Evolutionary conservation across 2,797 vertebrate species (phyloP).

Genomic region (Molossus molossus): DNA sequence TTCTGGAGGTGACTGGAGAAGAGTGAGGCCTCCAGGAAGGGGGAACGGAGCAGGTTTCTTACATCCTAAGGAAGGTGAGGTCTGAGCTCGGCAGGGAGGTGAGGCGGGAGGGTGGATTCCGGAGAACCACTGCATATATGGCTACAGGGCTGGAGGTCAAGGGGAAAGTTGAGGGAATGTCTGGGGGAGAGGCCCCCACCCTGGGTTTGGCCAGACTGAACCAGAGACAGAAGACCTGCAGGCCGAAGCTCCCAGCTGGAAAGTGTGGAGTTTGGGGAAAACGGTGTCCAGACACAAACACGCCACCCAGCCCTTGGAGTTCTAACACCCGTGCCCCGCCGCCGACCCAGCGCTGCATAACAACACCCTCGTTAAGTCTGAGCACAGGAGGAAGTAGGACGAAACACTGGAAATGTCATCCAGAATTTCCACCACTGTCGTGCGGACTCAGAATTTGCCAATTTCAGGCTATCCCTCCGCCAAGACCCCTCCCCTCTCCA

Average conservation of each 20-base stretch:
- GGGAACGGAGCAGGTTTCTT: not conserved
- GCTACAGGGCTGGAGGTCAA: not conserved
- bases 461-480: not conserved
- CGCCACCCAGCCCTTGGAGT: rapidly evolving
- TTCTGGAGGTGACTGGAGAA: not conserved
- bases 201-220: not conserved
- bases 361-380: slow-evolving; percentile 89
- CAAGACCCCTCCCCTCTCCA: not conserved
- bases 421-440: not conserved
- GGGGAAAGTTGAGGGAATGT: not conserved
- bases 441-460: not conserved
- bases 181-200: not conserved
- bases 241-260: not conserved
- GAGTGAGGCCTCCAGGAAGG: not conserved
- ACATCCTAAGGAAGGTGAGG: not conserved
- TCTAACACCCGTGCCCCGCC: not conserved
- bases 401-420: slow-evolving; percentile 40
- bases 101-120: not conserved
- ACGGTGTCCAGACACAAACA: not conserved
- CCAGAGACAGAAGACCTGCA: not conserved
- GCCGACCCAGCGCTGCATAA: slow-evolving; percentile 82
- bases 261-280: not conserved
- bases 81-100: not conserved
- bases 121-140: not conserved
- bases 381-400: slow-evolving; percentile 87